Base-by-base conservation (phyloP, 2,888 invertebrate genomes). In the Dastarcus helophoroides region DNA sequence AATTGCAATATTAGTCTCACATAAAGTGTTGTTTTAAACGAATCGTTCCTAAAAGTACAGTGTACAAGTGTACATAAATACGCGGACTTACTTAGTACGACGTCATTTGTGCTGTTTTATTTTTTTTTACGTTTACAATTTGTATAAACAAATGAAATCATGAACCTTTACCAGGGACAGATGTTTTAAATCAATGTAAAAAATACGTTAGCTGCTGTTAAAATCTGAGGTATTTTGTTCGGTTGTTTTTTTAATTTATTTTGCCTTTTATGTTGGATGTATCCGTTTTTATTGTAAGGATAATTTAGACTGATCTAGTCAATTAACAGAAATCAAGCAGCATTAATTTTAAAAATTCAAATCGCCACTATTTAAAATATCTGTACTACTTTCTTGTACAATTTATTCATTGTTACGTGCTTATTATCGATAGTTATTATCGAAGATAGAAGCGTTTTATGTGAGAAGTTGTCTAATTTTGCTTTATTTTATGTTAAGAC, bases 41-140 rank as follows among this genome's bases (percentile, higher is more conserved):
- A 43, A 42, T 51, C 50, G 51, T 53, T 53, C 53, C 53, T 53
- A 53, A 40, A 38, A 40, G n/a, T n/a, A n/a, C n/a, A n/a, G 14
- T 16, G 12, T 23, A 32, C 12, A 13, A 29, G 13, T 33, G 24
- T 14, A 33, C 29, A 17, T 17, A 21, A 25, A 7, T 22, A 17
- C n/a, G 6, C n/a, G 19, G n/a, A 17, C 19, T 17, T 17, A 7
- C n/a, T 7, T 6, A 17, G 6, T 17, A 17, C 6, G 19, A n/a
- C 19, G 6, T 29, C 14, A 44, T 48, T 46, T 44, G 41, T 40
- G 44, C 38, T 35, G 41, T 42, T 42, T 35, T 29, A 33, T 28
- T 23, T 33, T 39, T 28, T 32, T 26, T 30, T 25, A 31, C 12
- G 24, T 31, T 31, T 22, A 33, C 22, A 36, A 33, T 32, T 31